phyloP scores from a whole-genome alignment of 2,888 invertebrate genomes.

The Eudemis profundana region DNA sequence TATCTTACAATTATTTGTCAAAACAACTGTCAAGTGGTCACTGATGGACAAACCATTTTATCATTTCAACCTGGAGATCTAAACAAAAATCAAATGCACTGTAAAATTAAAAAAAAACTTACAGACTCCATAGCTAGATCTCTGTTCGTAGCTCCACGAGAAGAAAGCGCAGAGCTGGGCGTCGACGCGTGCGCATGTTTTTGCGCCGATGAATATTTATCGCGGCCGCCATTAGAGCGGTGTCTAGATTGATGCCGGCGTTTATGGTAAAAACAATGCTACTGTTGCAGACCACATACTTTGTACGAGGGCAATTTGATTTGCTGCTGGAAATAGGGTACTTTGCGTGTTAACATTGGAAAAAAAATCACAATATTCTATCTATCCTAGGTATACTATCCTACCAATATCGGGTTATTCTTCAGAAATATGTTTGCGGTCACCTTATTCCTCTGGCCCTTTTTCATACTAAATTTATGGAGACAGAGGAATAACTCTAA shows the following conservation, averaged over 20 bases:
- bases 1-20: too few species aligned
- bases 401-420: too few species aligned
- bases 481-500: too few species aligned
- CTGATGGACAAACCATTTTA: too few species aligned
- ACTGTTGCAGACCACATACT: constrained; percentile 30
- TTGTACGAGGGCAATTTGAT: constrained; percentile 13
- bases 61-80: too few species aligned
- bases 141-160: constrained; percentile 53
- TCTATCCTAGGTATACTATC: too few species aligned
- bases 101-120: neutral
- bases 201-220: constrained; percentile 84
- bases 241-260: constrained; percentile 37
- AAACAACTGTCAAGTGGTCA: too few species aligned
- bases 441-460: too few species aligned
- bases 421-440: too few species aligned
- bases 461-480: too few species aligned
- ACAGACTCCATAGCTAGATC: constrained; percentile 23
- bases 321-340: neutral
- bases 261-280: constrained; percentile 36
- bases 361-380: too few species aligned
- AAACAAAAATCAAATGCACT: neutral
- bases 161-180: constrained; percentile 77
- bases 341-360: too few species aligned
- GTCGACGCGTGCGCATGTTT: constrained; percentile 78
- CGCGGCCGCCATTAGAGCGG: constrained; percentile 62